phyloP scores from a whole-genome alignment of 2,113 vertebrate genomes.

The Trachemys scripta region DNA sequence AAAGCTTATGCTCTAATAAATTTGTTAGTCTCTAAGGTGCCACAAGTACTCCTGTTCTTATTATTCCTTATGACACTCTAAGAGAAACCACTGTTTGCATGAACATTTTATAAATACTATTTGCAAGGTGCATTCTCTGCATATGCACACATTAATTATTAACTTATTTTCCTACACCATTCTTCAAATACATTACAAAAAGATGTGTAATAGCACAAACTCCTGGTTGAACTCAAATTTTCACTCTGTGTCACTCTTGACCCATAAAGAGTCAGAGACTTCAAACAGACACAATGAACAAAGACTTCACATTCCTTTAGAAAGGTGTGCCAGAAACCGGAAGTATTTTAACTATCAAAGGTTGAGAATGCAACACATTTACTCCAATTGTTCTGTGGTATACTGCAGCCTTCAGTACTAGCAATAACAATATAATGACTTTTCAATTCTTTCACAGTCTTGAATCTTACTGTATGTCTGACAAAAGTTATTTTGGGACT shows the following conservation, averaged over 20 bases:
- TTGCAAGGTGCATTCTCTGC: conserved; percentile 27
- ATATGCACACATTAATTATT: conserved; percentile 63
- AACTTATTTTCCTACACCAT: conserved; percentile 49
- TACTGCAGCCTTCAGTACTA: conserved; percentile 33
- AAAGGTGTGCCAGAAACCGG: conserved; percentile 81
- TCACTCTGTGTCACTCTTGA: conserved; percentile 45
- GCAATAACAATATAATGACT: conserved; percentile 28
- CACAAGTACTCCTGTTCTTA: not conserved
- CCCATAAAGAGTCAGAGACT: conserved; percentile 35
- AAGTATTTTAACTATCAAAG: conserved; percentile 43
- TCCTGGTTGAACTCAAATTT: conserved; percentile 28
- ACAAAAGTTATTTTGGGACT: not conserved
- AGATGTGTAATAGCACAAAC: conserved; percentile 73
- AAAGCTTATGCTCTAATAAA: too few species aligned
- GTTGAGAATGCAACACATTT: conserved; percentile 41
- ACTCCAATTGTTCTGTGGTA: conserved; percentile 47
- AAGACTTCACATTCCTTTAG: conserved; percentile 75
- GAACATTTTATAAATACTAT: not conserved
- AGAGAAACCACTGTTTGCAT: not conserved
- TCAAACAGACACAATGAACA: conserved; percentile 68
- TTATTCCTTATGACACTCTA: conserved; percentile 7
- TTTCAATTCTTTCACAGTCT: conserved; percentile 23
- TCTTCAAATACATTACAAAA: conserved; percentile 32
- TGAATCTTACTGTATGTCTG: conserved; percentile 8
- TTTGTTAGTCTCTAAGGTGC: too few species aligned